Conservation (phyloP, 2,797 vertebrate genomes). For the Scolopax rusticola region DNA sequence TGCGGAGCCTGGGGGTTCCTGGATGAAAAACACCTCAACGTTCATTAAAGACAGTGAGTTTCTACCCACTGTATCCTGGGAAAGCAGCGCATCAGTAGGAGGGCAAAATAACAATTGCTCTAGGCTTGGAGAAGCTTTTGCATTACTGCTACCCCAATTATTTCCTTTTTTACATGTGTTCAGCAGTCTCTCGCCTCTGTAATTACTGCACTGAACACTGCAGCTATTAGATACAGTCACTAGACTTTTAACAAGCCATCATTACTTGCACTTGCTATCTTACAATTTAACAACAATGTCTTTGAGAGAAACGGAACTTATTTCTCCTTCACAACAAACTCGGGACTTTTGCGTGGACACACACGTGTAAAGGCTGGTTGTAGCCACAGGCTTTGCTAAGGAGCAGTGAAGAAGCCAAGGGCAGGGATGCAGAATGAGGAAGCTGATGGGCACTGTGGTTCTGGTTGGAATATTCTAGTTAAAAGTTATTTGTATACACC, state of each 20-base stretch:
- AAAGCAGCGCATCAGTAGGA: slow-evolving; percentile 38
- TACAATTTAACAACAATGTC: neutral
- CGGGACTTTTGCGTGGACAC: neutral
- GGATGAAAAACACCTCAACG: neutral
- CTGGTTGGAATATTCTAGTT: neutral
- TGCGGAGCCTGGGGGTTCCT: neutral
- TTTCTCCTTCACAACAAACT: neutral
- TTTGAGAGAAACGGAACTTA: neutral
- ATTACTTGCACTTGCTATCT: slow-evolving; percentile 6
- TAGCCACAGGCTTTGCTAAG: neutral
- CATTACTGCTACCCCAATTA: slow-evolving; percentile 61
- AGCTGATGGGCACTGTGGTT: fast-evolving
- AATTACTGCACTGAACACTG: slow-evolving; percentile 40
- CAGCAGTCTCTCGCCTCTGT: slow-evolving; percentile 52
- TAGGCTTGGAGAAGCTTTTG: slow-evolving; percentile 31
- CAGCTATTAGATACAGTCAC: slow-evolving; percentile 44
- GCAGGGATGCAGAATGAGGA: neutral
- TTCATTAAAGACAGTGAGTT: neutral
- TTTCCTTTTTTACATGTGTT: slow-evolving; percentile 49
- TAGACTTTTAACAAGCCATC: slow-evolving; percentile 50
- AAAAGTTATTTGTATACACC: neutral
- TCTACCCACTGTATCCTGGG: neutral
- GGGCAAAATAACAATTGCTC: slow-evolving; percentile 57
- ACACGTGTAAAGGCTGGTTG: fast-evolving
- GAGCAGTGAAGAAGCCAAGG: neutral